A percentile compares a stretch with the other conserved stretches of the same genome.
Evolutionary conservation across 2,113 vertebrate genomes (phyloP).

Genomic region (Rynchops niger): DNA sequence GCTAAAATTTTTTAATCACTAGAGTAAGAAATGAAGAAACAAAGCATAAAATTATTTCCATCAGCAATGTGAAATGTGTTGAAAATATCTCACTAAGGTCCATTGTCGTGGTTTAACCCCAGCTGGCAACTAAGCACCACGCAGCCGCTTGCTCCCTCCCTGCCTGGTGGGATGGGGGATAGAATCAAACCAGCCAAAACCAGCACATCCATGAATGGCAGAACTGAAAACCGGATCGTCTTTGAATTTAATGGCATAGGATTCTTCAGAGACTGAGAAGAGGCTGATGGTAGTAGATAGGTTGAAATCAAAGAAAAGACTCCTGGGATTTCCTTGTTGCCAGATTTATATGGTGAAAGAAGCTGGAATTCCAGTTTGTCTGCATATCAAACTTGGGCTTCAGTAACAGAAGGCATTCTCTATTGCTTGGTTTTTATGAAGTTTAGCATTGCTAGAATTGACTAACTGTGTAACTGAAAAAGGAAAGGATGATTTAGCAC

Average conservation of each 20-base stretch:
- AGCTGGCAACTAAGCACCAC: background rate
- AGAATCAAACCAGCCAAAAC: too few species aligned
- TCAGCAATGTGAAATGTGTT: background rate
- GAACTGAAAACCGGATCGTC: background rate
- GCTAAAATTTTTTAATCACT: background rate
- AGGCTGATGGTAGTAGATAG: background rate
- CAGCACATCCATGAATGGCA: too few species aligned
- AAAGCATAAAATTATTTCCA: background rate
- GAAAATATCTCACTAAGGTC: background rate
- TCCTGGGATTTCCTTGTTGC: background rate
- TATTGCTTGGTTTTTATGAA: background rate
- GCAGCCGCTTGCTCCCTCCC: background rate
- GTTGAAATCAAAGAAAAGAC: background rate
- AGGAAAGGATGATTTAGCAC: background rate
- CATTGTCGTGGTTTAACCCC: background rate
- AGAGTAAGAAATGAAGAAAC: background rate
- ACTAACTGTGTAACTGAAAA: background rate
- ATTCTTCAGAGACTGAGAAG: background rate
- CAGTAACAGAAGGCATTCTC: background rate
- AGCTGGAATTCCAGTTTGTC: background rate
- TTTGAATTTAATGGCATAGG: background rate
- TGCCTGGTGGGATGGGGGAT: background rate
- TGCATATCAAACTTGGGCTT: background rate
- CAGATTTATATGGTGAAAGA: background rate
- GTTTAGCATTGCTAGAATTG: background rate